These are phyloP conservation scores for Aleiodes sp. DNA, from an alignment of 1,140 invertebrate species.

Conservation along the genomic window DNA sequence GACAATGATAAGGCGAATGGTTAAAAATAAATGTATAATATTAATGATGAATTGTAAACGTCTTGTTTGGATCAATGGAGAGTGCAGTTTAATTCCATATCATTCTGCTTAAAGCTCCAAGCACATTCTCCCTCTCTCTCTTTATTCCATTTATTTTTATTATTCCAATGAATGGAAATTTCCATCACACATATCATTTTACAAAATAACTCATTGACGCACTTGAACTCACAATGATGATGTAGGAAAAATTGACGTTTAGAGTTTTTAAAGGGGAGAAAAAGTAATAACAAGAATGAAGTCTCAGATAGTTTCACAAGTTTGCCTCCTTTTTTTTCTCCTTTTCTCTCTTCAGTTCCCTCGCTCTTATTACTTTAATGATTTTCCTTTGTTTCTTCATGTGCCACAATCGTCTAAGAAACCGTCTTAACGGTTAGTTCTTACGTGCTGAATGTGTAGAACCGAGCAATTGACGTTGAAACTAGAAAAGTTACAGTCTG, in stretches of 20 bases:
- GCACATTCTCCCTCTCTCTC: no score
- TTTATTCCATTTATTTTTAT: no score
- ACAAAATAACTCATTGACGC: background rate
- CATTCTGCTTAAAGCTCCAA: background rate
- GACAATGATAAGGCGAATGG: conserved; percentile 1
- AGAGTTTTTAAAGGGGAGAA: background rate
- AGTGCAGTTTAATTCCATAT: background rate
- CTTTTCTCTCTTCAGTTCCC: background rate
- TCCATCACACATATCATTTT: background rate
- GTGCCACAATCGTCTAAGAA: no score
- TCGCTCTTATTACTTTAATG: no score
- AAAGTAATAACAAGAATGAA: background rate
- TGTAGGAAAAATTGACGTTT: background rate
- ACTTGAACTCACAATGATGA: background rate
- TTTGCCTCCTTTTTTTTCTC: background rate
- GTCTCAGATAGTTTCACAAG: background rate
- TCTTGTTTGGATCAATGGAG: background rate
- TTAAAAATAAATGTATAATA: conserved; percentile 1
- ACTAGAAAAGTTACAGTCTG: no score
- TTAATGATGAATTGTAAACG: background rate
- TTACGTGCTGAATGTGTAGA: no score
- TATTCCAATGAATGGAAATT: background rate
- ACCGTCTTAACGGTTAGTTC: no score
- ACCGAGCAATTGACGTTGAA: no score
- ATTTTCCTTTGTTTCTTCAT: no score